Evolutionary conservation across 2,113 vertebrate species (phyloP).

Genomic region (Hirundichthys speculiger): DNA sequence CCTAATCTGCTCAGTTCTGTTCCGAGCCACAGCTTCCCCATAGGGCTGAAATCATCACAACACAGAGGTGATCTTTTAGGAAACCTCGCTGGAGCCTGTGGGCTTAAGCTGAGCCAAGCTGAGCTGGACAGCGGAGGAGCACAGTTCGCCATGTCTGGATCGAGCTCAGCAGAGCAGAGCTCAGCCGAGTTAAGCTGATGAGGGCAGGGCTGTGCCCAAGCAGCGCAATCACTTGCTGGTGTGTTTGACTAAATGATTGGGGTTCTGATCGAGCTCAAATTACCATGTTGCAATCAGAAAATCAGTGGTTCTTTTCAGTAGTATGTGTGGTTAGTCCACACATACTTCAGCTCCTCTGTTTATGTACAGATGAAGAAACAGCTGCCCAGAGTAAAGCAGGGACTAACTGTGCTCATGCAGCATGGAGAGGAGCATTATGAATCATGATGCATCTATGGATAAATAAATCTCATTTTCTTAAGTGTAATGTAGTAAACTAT

Average conservation of each 20-base stretch:
- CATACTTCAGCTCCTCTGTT: conserved; percentile 22
- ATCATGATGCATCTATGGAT: conserved; percentile 24
- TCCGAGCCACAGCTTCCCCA: neutral
- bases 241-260: conserved; percentile 65
- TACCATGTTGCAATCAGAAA: conserved; percentile 61
- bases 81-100: neutral
- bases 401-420: conserved; percentile 21
- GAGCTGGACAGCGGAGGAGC: conserved; percentile 5
- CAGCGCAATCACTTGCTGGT: conserved; percentile 25
- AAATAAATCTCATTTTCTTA: conserved; percentile 8
- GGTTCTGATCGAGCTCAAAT: conserved; percentile 56
- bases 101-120: conserved; percentile 11
- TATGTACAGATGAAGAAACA: neutral
- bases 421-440: neutral
- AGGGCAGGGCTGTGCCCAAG: conserved; percentile 21
- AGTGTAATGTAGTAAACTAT: neutral
- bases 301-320: conserved; percentile 51
- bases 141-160: conserved; percentile 18
- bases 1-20: neutral
- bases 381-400: neutral
- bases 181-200: conserved; percentile 37
- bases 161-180: conserved; percentile 29
- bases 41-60: conserved; percentile 20
- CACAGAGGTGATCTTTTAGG: conserved; percentile 12
- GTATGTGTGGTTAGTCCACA: conserved; percentile 6